Percentiles rank a stretch among this genome's conserved stretches.
Evolutionary conservation across 2,888 invertebrate species (phyloP).

Genomic region (Cheilosia scutellata): DNA sequence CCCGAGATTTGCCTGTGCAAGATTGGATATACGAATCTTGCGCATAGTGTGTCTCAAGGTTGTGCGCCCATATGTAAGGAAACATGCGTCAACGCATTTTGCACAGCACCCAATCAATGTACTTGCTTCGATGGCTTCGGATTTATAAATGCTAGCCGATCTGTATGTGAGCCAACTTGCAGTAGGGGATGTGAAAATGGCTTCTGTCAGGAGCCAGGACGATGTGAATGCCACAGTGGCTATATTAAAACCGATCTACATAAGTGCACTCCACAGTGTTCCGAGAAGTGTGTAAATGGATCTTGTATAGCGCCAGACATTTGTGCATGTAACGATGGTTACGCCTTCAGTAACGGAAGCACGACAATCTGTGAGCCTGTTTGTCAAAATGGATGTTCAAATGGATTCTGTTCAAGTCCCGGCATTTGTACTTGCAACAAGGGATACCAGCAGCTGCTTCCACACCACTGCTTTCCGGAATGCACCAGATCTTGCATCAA

Average conservation of each 20-base stretch:
- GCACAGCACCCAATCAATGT: constrained; percentile 83
- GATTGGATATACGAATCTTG: constrained; percentile 78
- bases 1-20: constrained; percentile 84
- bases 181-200: constrained; percentile 83
- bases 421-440: constrained; percentile 82
- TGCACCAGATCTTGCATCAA: constrained; percentile 80
- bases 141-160: constrained; percentile 79
- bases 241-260: constrained; percentile 79
- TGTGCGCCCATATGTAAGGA: constrained; percentile 85
- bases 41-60: constrained; percentile 76
- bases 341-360: constrained; percentile 79
- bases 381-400: constrained; percentile 80
- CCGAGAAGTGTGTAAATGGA: constrained; percentile 80
- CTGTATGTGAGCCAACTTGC: constrained; percentile 82
- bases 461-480: constrained; percentile 80
- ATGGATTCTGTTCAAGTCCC: constrained; percentile 84
- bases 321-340: constrained; percentile 82
- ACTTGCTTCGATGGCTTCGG: constrained; percentile 81
- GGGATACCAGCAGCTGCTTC: constrained; percentile 80
- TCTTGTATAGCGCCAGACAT: constrained; percentile 82
- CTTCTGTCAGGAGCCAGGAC: constrained; percentile 81
- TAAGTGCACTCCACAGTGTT: constrained; percentile 80
- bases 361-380: constrained; percentile 80
- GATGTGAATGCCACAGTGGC: constrained; percentile 81
- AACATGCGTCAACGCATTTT: constrained; percentile 85